These are phyloP conservation scores for Drosophila bifasciata DNA, from an alignment of 1,140 invertebrate species.

Conservation along the genomic window DNA sequence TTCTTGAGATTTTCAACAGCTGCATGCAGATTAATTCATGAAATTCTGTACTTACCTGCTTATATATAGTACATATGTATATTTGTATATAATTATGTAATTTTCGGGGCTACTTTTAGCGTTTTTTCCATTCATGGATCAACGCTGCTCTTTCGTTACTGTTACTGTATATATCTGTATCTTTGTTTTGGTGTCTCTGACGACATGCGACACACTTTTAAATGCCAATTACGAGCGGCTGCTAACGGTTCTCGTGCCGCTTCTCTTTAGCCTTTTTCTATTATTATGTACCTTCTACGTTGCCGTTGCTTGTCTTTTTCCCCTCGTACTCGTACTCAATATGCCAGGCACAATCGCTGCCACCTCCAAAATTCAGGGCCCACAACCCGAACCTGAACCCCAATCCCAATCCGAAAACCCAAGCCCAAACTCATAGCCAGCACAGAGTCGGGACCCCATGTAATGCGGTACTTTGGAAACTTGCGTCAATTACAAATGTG, in stretches of 20 bases:
- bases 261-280: slow-evolving; percentile 41
- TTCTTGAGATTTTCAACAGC: slow-evolving; percentile 30
- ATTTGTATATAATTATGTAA: slow-evolving; percentile 29
- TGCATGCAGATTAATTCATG: slow-evolving; percentile 33
- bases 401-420: neutral
- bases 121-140: too few relatives aligned
- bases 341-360: slow-evolving; percentile 63
- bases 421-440: neutral
- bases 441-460: slow-evolving; percentile 4
- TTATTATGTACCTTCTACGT: slow-evolving; percentile 49
- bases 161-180: neutral
- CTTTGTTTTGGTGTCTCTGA: slow-evolving; percentile 19
- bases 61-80: too few relatives aligned
- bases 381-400: slow-evolving; percentile 4
- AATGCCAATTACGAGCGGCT: slow-evolving; percentile 73
- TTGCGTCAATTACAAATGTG: slow-evolving; percentile 64
- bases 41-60: slow-evolving; percentile 24
- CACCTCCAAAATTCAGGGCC: neutral
- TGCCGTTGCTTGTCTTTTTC: slow-evolving; percentile 34
- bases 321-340: slow-evolving; percentile 65
- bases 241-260: slow-evolving; percentile 61
- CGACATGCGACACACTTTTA: slow-evolving; percentile 78
- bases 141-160: neutral
- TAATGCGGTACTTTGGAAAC: slow-evolving; percentile 65
- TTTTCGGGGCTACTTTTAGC: slow-evolving; percentile 1